Conservation (phyloP, 2,113 vertebrate genomes). For the Merops nubicus region DNA sequence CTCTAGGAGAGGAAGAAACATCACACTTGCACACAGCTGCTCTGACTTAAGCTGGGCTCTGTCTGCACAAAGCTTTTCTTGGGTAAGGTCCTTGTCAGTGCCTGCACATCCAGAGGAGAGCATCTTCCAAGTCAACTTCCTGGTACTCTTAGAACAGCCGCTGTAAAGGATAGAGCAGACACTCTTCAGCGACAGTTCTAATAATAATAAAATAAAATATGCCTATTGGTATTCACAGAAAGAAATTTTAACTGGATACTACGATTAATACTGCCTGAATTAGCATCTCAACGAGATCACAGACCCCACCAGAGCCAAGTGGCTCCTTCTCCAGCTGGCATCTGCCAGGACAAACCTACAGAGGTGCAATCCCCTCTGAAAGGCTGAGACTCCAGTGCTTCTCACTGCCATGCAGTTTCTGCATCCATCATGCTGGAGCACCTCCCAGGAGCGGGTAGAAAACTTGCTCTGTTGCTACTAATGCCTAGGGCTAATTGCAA, state of each 20-base stretch:
- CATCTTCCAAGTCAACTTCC: background rate
- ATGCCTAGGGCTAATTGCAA: background rate
- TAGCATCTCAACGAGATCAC: background rate
- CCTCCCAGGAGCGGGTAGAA: background rate
- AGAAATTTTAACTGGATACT: background rate
- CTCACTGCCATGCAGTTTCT: background rate
- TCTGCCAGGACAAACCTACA: background rate
- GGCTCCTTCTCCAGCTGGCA: background rate
- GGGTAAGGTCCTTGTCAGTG: background rate
- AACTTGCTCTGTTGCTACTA: background rate
- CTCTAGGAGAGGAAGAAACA: background rate
- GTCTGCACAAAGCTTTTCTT: background rate
- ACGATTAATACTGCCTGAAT: background rate
- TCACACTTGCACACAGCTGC: fast-evolving
- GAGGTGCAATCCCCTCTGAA: background rate
- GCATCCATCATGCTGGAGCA: background rate
- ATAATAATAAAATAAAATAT: background rate
- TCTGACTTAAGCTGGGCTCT: background rate
- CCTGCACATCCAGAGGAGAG: background rate
- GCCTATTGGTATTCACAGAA: background rate
- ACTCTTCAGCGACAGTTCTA: background rate
- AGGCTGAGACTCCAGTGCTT: background rate
- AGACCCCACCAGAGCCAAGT: background rate
- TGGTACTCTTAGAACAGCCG: background rate
- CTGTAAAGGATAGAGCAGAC: background rate